Evolutionary conservation across 2,113 vertebrate genomes (phyloP), one percentile per base, ranked within the genome.

Genomic region (Poeciliopsis turrubarensis): DNA sequence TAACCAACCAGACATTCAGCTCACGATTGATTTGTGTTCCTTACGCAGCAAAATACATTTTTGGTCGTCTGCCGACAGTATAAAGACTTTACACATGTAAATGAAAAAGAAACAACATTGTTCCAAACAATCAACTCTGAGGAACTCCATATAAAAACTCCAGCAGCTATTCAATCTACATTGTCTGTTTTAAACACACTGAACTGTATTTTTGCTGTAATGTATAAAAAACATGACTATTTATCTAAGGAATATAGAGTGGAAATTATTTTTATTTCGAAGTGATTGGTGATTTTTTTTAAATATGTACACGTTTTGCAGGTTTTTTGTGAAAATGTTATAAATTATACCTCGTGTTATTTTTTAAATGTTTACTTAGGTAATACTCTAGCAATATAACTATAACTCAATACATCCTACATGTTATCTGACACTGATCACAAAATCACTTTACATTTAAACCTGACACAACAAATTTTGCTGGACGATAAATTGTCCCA

Each of bases 381-480:
- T 41, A 41, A 41, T 41, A 14, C 39, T 14, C 15, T 41, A 41
- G 31, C 19, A 60, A 68, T 41, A 22, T 2, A 37, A 37, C 10
- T 12, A 34, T 17, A 51, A 2, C 22, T 41, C 2, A 44, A 25
- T 12, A 47, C 44, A 47, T 17, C 44, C 39, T 41, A 14, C 5
- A 47, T 44, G 44, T 70, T 57, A 37, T 34, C 19, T 68, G 78
- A 77, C 32, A 44, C 51, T n/a, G 26, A 37, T 57, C 72, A 74
- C 66, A 68, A 81, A 83, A 85, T 78, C 68, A 75, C 80, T 81
- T 85, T 75, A 79, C 65, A 66, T 39, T 32, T 11, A 37, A 37
- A 2, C 34, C 34, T 37, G 10, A 11, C 34, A 37, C 34, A 2
- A 37, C 12, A 3, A 37, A 3, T 37, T 37, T 37, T 37, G 34